A percentile compares a stretch with the other conserved stretches of the same genome.
phyloP scores from a whole-genome alignment of 2,888 invertebrate species.

The Koerneria pararmatus region DNA sequence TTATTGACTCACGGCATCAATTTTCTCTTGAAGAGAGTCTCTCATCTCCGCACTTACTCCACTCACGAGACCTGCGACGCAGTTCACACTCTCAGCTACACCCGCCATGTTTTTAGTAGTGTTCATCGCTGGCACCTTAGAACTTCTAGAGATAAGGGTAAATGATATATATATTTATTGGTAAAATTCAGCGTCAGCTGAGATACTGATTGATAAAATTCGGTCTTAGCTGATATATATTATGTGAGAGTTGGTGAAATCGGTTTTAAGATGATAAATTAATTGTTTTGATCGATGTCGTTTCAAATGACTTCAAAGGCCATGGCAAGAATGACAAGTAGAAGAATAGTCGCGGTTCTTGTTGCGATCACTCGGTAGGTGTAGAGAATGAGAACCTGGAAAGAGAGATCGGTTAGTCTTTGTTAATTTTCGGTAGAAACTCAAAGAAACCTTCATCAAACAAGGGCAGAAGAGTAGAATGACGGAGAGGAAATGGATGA shows the following conservation, averaged over 20 bases:
- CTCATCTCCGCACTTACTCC: conserved; percentile 1
- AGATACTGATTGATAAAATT: neutral
- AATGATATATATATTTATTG: neutral
- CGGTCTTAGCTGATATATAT: neutral
- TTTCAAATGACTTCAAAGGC: conserved; percentile 1
- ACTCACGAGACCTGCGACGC: conserved; percentile 2
- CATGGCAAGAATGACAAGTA: conserved; percentile 12
- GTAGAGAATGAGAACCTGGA: conserved; percentile 19
- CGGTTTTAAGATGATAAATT: too few species aligned
- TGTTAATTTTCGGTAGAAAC: neutral
- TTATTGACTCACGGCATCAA: conserved; percentile 3
- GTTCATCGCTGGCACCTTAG: conserved; percentile 18
- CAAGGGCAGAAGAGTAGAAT: conserved; percentile 13
- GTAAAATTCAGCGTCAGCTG: neutral
- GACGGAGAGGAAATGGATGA: conserved; percentile 3
- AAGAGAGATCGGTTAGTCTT: neutral
- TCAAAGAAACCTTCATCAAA: conserved; percentile 16
- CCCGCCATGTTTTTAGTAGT: conserved; percentile 2
- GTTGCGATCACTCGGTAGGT: conserved; percentile 15
- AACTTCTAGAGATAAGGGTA: neutral
- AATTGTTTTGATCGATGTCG: neutral
- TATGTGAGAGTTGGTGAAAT: neutral
- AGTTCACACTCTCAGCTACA: conserved; percentile 3
- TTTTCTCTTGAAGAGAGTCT: conserved; percentile 6
- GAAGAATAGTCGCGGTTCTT: conserved; percentile 12